These are phyloP conservation scores for Perithous albicinctus DNA, from an alignment of 2,888 invertebrate genomes.

Conservation along the genomic window DNA sequence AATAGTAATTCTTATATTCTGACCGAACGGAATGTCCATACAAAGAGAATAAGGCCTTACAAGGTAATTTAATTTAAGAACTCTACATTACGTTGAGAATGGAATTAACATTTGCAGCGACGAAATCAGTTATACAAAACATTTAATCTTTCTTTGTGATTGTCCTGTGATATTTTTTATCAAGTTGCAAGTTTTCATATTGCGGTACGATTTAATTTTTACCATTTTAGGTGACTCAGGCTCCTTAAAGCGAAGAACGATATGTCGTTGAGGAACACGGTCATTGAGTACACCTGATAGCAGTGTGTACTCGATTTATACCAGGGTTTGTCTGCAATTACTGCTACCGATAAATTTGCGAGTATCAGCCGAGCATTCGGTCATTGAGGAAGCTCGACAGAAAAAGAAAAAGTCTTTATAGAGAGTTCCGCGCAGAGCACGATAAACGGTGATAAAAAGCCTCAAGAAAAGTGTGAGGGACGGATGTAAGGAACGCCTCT, in stretches of 20 bases:
- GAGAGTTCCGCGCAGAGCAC: slow-evolving; percentile 43
- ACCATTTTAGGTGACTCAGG: too few species aligned
- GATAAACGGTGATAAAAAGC: slow-evolving; percentile 55
- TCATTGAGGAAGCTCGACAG: slow-evolving; percentile 8
- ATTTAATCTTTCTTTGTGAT: too few species aligned
- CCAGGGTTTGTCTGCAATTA: slow-evolving; percentile 16
- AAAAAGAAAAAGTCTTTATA: slow-evolving; percentile 36
- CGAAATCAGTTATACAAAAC: too few species aligned
- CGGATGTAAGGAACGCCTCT: slow-evolving; percentile 58
- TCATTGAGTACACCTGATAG: background rate
- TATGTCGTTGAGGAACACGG: background rate
- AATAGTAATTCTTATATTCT: too few species aligned
- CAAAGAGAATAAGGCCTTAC: too few species aligned
- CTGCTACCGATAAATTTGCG: slow-evolving; percentile 45
- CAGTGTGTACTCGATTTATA: slow-evolving; percentile 8
- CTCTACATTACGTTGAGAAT: too few species aligned
- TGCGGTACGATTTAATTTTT: too few species aligned
- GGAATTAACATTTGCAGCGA: too few species aligned
- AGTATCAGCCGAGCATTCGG: slow-evolving; percentile 17
- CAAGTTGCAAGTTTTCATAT: too few species aligned
- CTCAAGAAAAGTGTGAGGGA: slow-evolving; percentile 50
- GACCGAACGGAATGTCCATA: too few species aligned
- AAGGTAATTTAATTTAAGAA: too few species aligned
- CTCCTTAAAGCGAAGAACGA: background rate
- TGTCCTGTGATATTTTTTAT: too few species aligned